Percentiles rank a stretch among this genome's conserved stretches.
phyloP scores from a whole-genome alignment of 2,888 invertebrate species.

The Protophormia terraenovae region DNA sequence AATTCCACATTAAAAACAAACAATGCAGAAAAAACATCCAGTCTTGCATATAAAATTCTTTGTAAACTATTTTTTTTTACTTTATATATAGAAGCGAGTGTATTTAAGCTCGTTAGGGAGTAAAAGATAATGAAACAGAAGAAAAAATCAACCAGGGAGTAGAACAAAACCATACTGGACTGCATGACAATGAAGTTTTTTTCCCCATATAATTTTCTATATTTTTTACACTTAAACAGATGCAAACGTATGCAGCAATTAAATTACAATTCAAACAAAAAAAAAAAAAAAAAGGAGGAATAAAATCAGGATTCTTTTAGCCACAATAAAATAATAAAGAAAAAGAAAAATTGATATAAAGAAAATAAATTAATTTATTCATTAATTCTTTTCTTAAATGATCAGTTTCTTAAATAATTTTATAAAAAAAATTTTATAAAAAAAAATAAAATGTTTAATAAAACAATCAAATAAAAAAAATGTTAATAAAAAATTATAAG shows the following conservation, averaged over 20 bases:
- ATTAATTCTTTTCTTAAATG: background rate
- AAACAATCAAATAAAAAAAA: constrained; percentile 49
- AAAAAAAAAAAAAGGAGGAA: constrained; percentile 38
- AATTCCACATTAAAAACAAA: constrained; percentile 12
- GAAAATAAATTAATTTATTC: background rate
- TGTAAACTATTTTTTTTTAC: background rate
- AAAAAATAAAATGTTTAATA: background rate
- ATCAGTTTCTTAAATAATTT: constrained; percentile 56
- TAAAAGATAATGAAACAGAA: background rate
- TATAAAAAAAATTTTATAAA: constrained; percentile 29
- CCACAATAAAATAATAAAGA: background rate
- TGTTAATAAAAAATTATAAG: constrained; percentile 4
- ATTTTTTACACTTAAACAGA: background rate
- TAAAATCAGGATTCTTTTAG: background rate
- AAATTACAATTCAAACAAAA: constrained; percentile 71
- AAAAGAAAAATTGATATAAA: background rate
- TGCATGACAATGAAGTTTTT: background rate
- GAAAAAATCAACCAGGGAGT: background rate
- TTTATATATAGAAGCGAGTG: background rate
- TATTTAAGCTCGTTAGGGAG: constrained; percentile 16
- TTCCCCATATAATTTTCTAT: background rate
- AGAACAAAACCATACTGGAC: background rate
- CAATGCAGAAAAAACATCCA: constrained; percentile 9
- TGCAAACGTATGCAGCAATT: constrained; percentile 32
- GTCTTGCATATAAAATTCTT: constrained; percentile 18